A percentile compares a stretch with the other conserved stretches of the same genome.
phyloP scores from a whole-genome alignment of 2,888 invertebrate genomes.

The Odontocerum albicorne region DNA sequence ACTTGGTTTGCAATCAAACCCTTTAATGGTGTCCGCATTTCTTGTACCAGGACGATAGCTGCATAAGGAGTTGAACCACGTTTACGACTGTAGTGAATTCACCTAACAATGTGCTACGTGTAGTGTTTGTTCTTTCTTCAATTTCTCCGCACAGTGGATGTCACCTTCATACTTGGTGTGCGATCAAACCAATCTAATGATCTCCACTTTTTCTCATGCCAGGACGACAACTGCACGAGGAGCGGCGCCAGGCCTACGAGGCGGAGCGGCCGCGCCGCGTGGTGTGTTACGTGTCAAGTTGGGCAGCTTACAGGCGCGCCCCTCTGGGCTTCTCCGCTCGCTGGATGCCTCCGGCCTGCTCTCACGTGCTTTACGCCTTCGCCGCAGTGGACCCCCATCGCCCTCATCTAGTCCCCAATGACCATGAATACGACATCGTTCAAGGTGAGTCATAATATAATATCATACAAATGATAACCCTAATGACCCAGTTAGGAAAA shows the following conservation, averaged over 20 bases:
- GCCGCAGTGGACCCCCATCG: conserved; percentile 69
- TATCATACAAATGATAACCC: too few relatives aligned
- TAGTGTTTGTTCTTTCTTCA: too few relatives aligned
- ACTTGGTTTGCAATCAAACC: too few relatives aligned
- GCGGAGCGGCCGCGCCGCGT: conserved; percentile 42
- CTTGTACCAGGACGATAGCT: too few relatives aligned
- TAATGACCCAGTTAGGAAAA: too few relatives aligned
- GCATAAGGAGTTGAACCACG: too few relatives aligned
- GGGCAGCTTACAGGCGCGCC: conserved; percentile 66
- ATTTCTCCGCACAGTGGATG: too few relatives aligned
- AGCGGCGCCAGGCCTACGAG: conserved; percentile 12
- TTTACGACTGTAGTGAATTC: too few relatives aligned
- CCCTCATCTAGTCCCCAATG: conserved; percentile 62
- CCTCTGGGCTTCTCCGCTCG: conserved; percentile 67
- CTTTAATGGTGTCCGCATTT: too few relatives aligned
- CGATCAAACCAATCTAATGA: not conserved
- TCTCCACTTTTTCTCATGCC: not conserved
- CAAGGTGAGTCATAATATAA: conserved; percentile 70
- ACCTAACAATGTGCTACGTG: too few relatives aligned
- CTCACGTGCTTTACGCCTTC: conserved; percentile 74
- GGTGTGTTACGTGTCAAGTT: conserved; percentile 67
- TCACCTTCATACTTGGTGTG: too few relatives aligned
- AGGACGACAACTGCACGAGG: conserved; percentile 6
- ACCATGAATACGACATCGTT: conserved; percentile 70
- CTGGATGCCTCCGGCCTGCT: conserved; percentile 68